These are phyloP conservation scores for Pyralis farinalis DNA, from an alignment of 2,888 invertebrate species.

Conservation along the genomic window DNA sequence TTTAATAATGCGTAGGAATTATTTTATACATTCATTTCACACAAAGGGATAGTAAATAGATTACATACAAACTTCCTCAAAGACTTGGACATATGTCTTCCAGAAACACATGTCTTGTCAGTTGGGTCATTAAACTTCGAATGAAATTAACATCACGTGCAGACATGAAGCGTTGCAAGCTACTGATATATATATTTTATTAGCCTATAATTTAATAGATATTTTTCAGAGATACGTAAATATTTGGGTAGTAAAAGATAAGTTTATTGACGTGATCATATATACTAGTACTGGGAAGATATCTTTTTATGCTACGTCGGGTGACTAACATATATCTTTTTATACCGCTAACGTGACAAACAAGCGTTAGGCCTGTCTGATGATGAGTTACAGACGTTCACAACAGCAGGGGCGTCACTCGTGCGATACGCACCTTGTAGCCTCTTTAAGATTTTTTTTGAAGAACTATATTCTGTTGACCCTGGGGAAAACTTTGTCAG, in stretches of 20 bases:
- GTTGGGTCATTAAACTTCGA: constrained; percentile 24
- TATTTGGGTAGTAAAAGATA: not conserved
- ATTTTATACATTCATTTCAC: not conserved
- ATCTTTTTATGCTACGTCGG: no score
- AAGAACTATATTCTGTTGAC: no score
- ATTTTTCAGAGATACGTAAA: not conserved
- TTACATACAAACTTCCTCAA: constrained; percentile 12
- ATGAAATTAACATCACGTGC: constrained; percentile 27
- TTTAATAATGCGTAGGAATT: no score
- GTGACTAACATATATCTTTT: no score
- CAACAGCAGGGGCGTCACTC: no score
- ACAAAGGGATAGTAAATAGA: not conserved
- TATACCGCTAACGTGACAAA: no score
- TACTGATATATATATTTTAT: not conserved
- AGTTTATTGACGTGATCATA: not conserved
- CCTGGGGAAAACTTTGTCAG: no score
- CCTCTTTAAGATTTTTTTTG: no score
- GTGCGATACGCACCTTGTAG: no score
- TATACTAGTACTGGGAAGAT: no score
- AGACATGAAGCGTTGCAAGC: constrained; percentile 5
- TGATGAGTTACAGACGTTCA: not conserved
- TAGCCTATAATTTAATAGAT: not conserved
- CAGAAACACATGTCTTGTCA: constrained; percentile 20
- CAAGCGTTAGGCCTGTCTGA: no score
- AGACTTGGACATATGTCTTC: constrained; percentile 22